phyloP scores from a whole-genome alignment of 2,113 vertebrate species.

The Trochalopteron elliotii region DNA sequence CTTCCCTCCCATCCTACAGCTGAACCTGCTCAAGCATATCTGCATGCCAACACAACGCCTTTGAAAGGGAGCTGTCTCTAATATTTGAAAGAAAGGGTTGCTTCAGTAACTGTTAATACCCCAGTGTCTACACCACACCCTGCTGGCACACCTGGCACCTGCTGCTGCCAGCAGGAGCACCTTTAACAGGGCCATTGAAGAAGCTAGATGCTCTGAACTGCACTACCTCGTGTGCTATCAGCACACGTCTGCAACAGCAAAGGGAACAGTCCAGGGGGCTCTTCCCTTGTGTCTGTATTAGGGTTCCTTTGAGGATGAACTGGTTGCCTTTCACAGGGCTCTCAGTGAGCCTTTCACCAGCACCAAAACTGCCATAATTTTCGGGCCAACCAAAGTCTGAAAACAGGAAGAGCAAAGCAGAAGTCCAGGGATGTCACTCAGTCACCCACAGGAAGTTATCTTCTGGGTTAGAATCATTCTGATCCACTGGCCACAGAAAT shows the following conservation, averaged over 20 bases:
- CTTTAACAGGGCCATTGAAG: background rate
- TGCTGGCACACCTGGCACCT: background rate
- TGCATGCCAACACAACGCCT: background rate
- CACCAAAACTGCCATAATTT: background rate
- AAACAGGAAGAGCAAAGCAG: constrained; percentile 14
- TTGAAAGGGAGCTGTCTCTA: background rate
- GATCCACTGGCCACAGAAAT: background rate
- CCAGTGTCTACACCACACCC: background rate
- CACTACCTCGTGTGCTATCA: background rate
- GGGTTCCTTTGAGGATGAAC: background rate
- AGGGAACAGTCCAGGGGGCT: background rate
- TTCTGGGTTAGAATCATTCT: background rate
- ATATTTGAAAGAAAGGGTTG: background rate
- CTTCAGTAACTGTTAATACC: background rate
- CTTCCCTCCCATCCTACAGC: background rate
- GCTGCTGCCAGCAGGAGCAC: background rate
- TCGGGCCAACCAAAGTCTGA: background rate
- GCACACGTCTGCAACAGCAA: background rate
- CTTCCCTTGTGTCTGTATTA: background rate
- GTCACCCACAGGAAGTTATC: background rate
- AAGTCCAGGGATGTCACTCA: background rate
- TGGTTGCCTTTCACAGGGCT: background rate
- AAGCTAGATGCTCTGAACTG: background rate
- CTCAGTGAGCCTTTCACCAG: background rate
- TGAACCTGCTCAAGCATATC: background rate